Evolutionary conservation across 1,140 invertebrate genomes (phyloP).

Genomic region (Caerostris darwini): DNA sequence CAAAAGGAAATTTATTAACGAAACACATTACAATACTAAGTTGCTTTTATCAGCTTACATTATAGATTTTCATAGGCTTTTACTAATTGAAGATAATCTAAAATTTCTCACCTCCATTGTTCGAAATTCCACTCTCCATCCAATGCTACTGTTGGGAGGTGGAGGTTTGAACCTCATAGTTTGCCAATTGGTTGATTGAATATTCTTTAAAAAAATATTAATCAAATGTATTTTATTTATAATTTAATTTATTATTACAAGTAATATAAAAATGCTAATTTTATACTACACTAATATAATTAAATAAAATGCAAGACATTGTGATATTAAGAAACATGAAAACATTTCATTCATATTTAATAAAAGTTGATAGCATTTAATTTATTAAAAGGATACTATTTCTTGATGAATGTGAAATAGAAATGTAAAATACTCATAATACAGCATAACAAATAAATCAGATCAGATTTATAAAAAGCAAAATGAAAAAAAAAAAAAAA

Average conservation of each 20-base stretch:
- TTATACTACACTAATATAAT: too few relatives aligned
- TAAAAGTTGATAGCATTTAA: too few relatives aligned
- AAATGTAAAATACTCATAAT: too few relatives aligned
- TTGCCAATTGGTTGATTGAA: slow-evolving; percentile 99
- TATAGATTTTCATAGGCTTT: not conserved
- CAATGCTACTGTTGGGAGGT: slow-evolving; percentile 94
- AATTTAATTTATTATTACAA: too few relatives aligned
- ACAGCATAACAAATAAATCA: too few relatives aligned
- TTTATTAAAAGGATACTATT: too few relatives aligned
- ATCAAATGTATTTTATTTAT: too few relatives aligned
- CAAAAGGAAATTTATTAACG: not conserved
- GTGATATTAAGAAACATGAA: too few relatives aligned
- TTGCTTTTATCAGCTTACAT: not conserved
- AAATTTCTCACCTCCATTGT: slow-evolving; percentile 89
- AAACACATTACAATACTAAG: not conserved
- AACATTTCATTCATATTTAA: too few relatives aligned
- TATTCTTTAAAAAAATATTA: slow-evolving; percentile 87
- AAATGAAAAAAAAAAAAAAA: slow-evolving; percentile 36
- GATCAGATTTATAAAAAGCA: not conserved
- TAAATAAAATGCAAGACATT: too few relatives aligned
- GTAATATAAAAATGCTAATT: too few relatives aligned
- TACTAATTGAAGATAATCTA: not conserved
- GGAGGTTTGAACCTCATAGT: slow-evolving; percentile 99
- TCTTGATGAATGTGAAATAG: too few relatives aligned
- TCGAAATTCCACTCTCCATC: slow-evolving; percentile 99